Percentiles rank a stretch among this genome's conserved stretches.
Conservation (phyloP, 2,888 invertebrate species). For the Adelphocoris suturalis region DNA sequence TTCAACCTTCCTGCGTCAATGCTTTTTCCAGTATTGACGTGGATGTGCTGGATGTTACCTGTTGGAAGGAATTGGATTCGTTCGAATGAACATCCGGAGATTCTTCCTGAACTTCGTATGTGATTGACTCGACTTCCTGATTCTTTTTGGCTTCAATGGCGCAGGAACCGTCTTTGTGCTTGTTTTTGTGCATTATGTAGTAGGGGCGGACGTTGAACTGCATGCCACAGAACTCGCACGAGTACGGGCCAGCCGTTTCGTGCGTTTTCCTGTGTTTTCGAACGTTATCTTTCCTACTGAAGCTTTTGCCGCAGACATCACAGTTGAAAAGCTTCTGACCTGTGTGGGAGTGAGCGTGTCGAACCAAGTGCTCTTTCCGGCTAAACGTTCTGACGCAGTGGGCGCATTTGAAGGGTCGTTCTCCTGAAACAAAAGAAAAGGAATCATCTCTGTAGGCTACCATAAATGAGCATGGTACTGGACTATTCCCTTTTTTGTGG, state of each 20-base stretch:
- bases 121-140: conserved; percentile 1
- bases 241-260: conserved; percentile 81
- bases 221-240: conserved; percentile 84
- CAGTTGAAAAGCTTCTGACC: conserved; percentile 79
- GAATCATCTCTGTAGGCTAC: neutral
- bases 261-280: conserved; percentile 83
- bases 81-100: conserved; percentile 51
- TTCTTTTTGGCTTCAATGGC: conserved; percentile 79
- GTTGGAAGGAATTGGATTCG: conserved; percentile 54
- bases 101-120: conserved; percentile 22
- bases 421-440: conserved; percentile 76
- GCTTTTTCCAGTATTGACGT: conserved; percentile 64
- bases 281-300: conserved; percentile 80
- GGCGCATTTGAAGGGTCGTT: conserved; percentile 84
- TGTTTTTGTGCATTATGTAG: conserved; percentile 82
- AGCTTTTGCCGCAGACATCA: conserved; percentile 78
- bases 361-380: conserved; percentile 84
- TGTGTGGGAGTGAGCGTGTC: conserved; percentile 85
- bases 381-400: conserved; percentile 85
- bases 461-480: no score
- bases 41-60: conserved; percentile 66
- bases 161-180: conserved; percentile 76
- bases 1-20: conserved; percentile 53
- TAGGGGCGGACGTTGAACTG: conserved; percentile 85
- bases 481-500: no score